These are phyloP conservation scores for Megathymus violae DNA, from an alignment of 1,140 invertebrate genomes.

Conservation along the genomic window DNA sequence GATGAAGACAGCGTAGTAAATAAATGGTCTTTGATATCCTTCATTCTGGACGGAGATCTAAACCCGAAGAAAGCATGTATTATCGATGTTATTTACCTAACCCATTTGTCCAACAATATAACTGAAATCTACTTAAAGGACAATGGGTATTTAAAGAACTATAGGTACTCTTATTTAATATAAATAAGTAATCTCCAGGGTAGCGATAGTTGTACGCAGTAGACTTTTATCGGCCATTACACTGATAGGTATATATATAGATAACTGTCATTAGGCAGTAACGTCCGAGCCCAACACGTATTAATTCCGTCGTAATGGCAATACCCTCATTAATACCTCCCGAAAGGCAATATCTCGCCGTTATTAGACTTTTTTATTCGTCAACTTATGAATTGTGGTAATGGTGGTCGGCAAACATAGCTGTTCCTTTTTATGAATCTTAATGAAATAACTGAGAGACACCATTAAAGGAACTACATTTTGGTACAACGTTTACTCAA, in stretches of 20 bases:
- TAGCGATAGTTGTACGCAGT: neutral
- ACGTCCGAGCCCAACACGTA: conserved; percentile 22
- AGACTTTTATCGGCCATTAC: conserved; percentile 28
- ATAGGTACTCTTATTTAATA: neutral
- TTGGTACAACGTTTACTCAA: no score
- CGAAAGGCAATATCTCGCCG: conserved; percentile 29
- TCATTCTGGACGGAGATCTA: no score
- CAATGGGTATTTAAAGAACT: neutral
- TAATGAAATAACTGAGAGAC: no score
- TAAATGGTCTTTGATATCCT: no score
- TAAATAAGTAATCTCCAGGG: conserved; percentile 1
- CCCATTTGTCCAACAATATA: neutral
- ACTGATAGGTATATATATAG: conserved; percentile 21
- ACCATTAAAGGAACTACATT: no score
- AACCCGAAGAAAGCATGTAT: no score
- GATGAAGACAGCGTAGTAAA: no score
- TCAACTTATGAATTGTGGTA: conserved; percentile 5
- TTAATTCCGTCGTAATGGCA: conserved; percentile 43
- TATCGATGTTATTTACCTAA: no score
- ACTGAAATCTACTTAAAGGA: neutral
- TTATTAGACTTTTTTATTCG: conserved; percentile 27
- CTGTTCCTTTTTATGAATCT: neutral
- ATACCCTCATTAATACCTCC: conserved; percentile 45
- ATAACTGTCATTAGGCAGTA: conserved; percentile 29
- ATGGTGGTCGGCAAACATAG: neutral